These are phyloP conservation scores for Dasypogon diadema DNA, from an alignment of 2,888 invertebrate genomes.

Conservation along the genomic window DNA sequence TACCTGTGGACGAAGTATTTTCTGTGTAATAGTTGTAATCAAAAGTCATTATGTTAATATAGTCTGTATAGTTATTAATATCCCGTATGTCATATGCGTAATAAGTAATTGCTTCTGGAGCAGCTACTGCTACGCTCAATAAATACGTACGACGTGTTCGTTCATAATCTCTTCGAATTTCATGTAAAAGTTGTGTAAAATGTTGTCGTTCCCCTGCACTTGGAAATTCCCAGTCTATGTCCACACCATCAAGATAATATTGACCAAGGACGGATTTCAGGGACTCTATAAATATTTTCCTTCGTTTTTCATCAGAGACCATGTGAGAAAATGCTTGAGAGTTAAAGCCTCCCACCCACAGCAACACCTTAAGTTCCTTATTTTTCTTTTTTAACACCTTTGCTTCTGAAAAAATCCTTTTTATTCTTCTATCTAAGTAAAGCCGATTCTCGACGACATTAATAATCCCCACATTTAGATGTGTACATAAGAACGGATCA, in stretches of 20 bases:
- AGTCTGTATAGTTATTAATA: slow-evolving; percentile 85
- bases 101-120: slow-evolving; percentile 80
- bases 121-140: slow-evolving; percentile 83
- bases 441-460: slow-evolving; percentile 74
- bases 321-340: slow-evolving; percentile 77
- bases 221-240: slow-evolving; percentile 92
- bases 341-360: slow-evolving; percentile 76
- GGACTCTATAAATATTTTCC: slow-evolving; percentile 75
- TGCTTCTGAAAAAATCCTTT: slow-evolving; percentile 62
- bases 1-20: slow-evolving; percentile 82
- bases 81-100: slow-evolving; percentile 83
- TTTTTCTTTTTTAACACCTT: slow-evolving; percentile 72
- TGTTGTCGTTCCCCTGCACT: slow-evolving; percentile 78
- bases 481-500: slow-evolving; percentile 82
- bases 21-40: slow-evolving; percentile 86
- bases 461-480: slow-evolving; percentile 84
- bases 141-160: slow-evolving; percentile 73
- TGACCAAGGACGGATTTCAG: slow-evolving; percentile 67
- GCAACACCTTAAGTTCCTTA: slow-evolving; percentile 78
- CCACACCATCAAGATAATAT: slow-evolving; percentile 64
- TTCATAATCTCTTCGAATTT: slow-evolving; percentile 77
- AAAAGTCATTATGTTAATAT: slow-evolving; percentile 91
- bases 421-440: slow-evolving; percentile 69
- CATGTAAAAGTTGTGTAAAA: slow-evolving; percentile 80
- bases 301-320: slow-evolving; percentile 77